Evolutionary conservation across 2,888 invertebrate species (phyloP).

Genomic region (Caenorhabditis drosophilae): DNA sequence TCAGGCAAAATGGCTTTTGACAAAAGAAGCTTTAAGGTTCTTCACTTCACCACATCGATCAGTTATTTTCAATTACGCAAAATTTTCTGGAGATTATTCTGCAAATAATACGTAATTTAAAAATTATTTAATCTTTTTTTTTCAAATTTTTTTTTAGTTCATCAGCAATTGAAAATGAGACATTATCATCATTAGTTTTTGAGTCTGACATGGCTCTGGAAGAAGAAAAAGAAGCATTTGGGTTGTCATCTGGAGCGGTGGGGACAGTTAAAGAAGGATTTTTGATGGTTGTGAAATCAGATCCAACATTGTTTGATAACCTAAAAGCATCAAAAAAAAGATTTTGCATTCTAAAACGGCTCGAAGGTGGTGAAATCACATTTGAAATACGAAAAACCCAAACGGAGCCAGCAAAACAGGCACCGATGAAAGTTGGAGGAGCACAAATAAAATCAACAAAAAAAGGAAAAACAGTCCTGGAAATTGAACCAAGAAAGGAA

Average conservation of each 20-base stretch:
- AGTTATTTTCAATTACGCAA: slow-evolving; percentile 87
- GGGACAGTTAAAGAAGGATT: slow-evolving; percentile 43
- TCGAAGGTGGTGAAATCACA: slow-evolving; percentile 52
- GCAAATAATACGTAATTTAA: slow-evolving; percentile 26
- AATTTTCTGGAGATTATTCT: slow-evolving; percentile 83
- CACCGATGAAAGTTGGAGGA: slow-evolving; percentile 49
- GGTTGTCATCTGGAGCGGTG: slow-evolving; percentile 11
- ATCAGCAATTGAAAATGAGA: slow-evolving; percentile 44
- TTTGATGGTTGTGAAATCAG: slow-evolving; percentile 54
- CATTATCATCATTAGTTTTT: slow-evolving; percentile 56
- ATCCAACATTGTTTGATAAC: slow-evolving; percentile 57
- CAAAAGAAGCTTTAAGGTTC: slow-evolving; percentile 53
- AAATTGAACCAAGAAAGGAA: slow-evolving; percentile 18
- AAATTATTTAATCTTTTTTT: slow-evolving; percentile 7
- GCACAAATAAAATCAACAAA: slow-evolving; percentile 61
- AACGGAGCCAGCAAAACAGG: slow-evolving; percentile 27
- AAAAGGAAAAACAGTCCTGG: slow-evolving; percentile 61
- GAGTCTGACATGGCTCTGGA: slow-evolving; percentile 63
- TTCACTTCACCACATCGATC: slow-evolving; percentile 78
- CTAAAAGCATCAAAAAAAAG: slow-evolving; percentile 61
- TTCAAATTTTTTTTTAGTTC: slow-evolving; percentile 19
- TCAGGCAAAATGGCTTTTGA: slow-evolving; percentile 60
- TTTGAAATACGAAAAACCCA: slow-evolving; percentile 51
- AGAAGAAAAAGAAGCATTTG: slow-evolving; percentile 52
- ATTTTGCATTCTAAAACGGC: slow-evolving; percentile 56